Evolutionary conservation across 2,888 invertebrate genomes (phyloP).

Genomic region (Dendrolimus houi): DNA sequence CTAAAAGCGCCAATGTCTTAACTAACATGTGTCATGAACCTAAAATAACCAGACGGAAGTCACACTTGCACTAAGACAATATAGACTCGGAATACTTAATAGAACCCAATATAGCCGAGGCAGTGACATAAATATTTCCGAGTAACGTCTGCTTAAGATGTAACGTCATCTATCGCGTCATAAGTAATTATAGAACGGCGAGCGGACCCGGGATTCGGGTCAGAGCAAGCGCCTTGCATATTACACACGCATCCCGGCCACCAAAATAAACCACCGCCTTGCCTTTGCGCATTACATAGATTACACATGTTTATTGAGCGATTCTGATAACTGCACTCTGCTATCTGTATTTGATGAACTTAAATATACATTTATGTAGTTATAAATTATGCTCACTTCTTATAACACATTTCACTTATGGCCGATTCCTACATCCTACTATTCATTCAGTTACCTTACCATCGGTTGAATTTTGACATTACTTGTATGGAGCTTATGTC

Average conservation of each 20-base stretch:
- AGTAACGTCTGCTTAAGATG: conserved; percentile 18
- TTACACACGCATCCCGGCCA: conserved; percentile 5
- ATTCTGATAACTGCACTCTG: conserved; percentile 6
- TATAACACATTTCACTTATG: too few relatives aligned
- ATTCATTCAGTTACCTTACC: too few relatives aligned
- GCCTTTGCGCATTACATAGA: neutral
- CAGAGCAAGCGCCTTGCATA: conserved; percentile 30
- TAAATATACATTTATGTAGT: too few relatives aligned
- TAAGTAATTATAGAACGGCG: conserved; percentile 44
- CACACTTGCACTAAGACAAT: neutral
- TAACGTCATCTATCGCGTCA: conserved; percentile 46
- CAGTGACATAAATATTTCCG: conserved; percentile 35
- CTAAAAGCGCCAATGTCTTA: too few relatives aligned
- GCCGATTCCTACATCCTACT: too few relatives aligned
- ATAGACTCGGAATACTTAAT: neutral
- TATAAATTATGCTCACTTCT: too few relatives aligned
- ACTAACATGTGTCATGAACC: neutral
- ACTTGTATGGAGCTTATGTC: too few relatives aligned
- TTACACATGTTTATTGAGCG: neutral
- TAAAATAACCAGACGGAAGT: neutral
- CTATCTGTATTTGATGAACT: neutral
- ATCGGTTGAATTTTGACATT: too few relatives aligned
- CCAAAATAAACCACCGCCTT: conserved; percentile 5
- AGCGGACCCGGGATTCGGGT: conserved; percentile 49
- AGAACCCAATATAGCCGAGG: neutral